Evolutionary conservation across 2,113 vertebrate species (phyloP).

Genomic region (Echinops telfairi): DNA sequence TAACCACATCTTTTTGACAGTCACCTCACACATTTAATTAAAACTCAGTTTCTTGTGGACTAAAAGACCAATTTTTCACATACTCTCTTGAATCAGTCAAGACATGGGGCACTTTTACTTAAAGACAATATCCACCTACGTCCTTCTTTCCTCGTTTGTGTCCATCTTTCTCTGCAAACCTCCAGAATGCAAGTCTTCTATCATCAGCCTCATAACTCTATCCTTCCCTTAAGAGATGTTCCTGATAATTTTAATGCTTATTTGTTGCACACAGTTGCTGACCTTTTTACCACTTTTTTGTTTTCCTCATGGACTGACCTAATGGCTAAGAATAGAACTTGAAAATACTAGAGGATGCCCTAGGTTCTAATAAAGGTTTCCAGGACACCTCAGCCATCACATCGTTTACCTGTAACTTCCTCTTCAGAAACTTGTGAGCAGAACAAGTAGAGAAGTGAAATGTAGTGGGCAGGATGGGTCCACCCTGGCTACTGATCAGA

Average conservation of each 20-base stretch:
- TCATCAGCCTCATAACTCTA: background rate
- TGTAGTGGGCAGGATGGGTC: background rate
- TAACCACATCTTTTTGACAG: background rate
- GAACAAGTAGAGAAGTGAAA: background rate
- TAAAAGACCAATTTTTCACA: background rate
- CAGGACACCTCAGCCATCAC: background rate
- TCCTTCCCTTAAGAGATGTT: background rate
- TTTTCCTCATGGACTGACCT: background rate
- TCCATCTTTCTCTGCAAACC: background rate
- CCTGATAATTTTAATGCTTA: background rate
- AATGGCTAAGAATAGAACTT: background rate
- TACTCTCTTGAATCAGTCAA: background rate
- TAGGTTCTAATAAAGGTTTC: background rate
- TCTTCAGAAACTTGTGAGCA: background rate
- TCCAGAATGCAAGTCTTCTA: background rate
- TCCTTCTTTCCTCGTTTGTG: background rate
- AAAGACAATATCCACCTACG: background rate
- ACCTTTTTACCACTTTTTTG: background rate
- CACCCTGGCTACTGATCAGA: background rate
- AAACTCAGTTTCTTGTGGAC: background rate
- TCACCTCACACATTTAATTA: background rate
- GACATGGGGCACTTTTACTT: background rate
- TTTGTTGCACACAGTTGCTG: background rate
- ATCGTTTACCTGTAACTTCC: constrained; percentile 21
- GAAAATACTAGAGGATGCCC: background rate